Percentiles rank a stretch among this genome's conserved stretches.
Evolutionary conservation across 2,797 vertebrate species (phyloP).

Genomic region (Glyptemys insculpta): DNA sequence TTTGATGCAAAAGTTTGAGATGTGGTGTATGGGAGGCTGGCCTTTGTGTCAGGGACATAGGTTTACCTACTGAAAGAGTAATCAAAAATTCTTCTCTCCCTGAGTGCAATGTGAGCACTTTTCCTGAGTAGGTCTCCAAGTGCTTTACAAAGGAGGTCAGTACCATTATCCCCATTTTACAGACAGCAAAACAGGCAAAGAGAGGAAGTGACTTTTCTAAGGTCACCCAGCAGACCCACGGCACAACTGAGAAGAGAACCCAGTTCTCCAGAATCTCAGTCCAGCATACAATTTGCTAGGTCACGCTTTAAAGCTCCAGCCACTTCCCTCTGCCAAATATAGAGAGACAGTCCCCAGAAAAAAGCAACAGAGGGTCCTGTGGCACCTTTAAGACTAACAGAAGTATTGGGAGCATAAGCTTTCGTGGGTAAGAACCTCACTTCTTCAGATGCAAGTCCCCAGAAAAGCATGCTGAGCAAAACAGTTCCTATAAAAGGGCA

Average conservation of each 20-base stretch:
- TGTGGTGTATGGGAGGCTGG: not conserved
- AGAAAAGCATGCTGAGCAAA: accelerated
- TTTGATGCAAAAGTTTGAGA: not conserved
- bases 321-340: not conserved
- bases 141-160: not conserved
- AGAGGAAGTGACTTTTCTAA: not conserved
- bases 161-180: not conserved
- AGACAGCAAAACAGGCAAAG: not conserved
- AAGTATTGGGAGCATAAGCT: no score
- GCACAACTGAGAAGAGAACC: not conserved
- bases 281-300: not conserved
- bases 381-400: no score
- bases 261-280: not conserved
- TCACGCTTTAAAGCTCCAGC: not conserved
- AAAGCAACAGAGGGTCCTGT: no score
- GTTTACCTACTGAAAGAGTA: not conserved
- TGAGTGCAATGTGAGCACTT: accelerated
- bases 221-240: not conserved
- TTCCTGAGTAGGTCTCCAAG: not conserved
- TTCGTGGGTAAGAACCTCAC: no score
- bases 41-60: not conserved
- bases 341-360: not conserved
- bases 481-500: not conserved
- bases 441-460: no score
- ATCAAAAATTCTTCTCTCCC: not conserved